Conservation (phyloP, 2,797 vertebrate species). For the Chrysolophus pictus region DNA sequence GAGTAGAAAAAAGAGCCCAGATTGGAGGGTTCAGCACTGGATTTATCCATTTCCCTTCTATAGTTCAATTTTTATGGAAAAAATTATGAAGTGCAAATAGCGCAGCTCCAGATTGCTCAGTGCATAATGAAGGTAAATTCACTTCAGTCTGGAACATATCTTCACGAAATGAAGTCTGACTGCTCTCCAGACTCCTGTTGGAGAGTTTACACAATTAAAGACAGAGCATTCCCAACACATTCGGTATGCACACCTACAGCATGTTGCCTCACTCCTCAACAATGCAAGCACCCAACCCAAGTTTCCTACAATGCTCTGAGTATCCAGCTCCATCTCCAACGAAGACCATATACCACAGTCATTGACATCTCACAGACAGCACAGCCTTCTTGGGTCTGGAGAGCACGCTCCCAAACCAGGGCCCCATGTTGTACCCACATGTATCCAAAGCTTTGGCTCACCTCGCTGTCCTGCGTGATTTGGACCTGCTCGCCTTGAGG, state of each 20-base stretch:
- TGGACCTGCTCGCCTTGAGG: slow-evolving; percentile 99
- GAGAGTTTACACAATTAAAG: not conserved
- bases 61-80: not conserved
- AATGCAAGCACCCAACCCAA: not conserved
- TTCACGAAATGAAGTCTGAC: not conserved
- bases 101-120: not conserved
- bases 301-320: not conserved
- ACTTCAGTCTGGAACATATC: not conserved
- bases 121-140: not conserved
- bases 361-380: not conserved
- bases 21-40: not conserved
- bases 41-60: not conserved
- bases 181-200: not conserved
- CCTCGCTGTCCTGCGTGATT: slow-evolving; percentile 99
- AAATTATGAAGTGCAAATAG: not conserved
- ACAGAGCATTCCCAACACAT: not conserved
- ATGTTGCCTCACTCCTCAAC: not conserved
- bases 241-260: not conserved
- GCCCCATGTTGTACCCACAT: not conserved
- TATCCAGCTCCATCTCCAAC: not conserved
- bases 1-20: not conserved
- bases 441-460: slow-evolving; percentile 58
- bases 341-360: not conserved
- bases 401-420: fast-evolving
- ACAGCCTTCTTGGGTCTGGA: not conserved